phyloP scores from a whole-genome alignment of 2,888 invertebrate species.

The Apamea anceps region DNA sequence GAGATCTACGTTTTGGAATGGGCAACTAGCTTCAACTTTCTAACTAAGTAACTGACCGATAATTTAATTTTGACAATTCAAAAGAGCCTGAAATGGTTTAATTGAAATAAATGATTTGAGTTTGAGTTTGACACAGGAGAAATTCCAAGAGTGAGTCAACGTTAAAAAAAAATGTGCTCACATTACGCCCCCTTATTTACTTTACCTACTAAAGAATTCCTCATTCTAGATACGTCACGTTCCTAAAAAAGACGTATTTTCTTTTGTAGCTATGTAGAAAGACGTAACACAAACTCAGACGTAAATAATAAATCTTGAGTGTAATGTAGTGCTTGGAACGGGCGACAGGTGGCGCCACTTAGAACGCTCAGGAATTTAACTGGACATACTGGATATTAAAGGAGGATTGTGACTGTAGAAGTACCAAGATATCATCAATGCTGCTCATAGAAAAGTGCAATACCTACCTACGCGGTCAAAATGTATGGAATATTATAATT shows the following conservation, averaged over 20 bases:
- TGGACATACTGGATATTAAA: background rate
- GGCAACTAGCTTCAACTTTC: too few relatives aligned
- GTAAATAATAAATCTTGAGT: slow-evolving; percentile 60
- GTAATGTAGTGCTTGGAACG: slow-evolving; percentile 12
- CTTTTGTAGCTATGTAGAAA: slow-evolving; percentile 2
- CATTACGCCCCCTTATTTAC: slow-evolving; percentile 17
- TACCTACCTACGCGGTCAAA: background rate
- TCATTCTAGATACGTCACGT: background rate
- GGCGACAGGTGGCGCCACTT: slow-evolving; percentile 44
- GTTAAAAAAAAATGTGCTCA: background rate
- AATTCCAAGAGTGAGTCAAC: too few relatives aligned
- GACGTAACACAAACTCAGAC: slow-evolving; percentile 18
- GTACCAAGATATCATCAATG: background rate
- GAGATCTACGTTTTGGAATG: too few relatives aligned
- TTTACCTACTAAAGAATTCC: slow-evolving; percentile 5
- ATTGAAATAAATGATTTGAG: too few relatives aligned
- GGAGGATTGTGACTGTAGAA: background rate
- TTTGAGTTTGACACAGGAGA: too few relatives aligned
- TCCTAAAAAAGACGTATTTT: slow-evolving; percentile 20
- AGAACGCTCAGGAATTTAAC: slow-evolving; percentile 26
- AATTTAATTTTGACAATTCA: too few relatives aligned
- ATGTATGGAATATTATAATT: background rate
- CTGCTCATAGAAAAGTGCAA: background rate
- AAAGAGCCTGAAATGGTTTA: too few relatives aligned
- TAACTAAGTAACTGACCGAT: too few relatives aligned